phyloP scores from a whole-genome alignment of 2,797 vertebrate genomes.

The Oophaga sylvatica region DNA sequence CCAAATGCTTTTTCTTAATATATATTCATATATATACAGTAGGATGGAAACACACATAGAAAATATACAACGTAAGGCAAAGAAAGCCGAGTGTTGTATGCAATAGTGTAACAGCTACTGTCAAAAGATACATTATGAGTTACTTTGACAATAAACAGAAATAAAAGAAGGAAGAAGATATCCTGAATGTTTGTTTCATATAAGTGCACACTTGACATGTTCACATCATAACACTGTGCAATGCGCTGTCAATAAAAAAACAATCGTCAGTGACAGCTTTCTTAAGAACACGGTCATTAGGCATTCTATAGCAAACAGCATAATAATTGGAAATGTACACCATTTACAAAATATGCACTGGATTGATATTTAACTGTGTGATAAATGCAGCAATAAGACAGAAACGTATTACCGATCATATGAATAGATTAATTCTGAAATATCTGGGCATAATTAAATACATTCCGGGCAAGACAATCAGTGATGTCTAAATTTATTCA shows the following conservation, averaged over 20 bases:
- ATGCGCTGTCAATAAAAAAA: slow-evolving; percentile 27
- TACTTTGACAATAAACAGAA: slow-evolving; percentile 28
- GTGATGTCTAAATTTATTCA: neutral
- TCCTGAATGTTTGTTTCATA: slow-evolving; percentile 19
- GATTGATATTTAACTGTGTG: neutral
- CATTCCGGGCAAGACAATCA: neutral
- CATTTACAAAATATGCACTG: neutral
- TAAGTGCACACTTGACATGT: slow-evolving; percentile 4
- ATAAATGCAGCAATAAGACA: neutral
- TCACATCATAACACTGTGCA: slow-evolving; percentile 22
- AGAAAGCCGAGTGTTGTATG: slow-evolving; percentile 60
- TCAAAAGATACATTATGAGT: slow-evolving; percentile 41
- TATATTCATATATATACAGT: slow-evolving; percentile 62
- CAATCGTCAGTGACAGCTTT: slow-evolving; percentile 14
- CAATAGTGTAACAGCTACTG: slow-evolving; percentile 56
- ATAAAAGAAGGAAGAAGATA: slow-evolving; percentile 12
- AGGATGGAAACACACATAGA: slow-evolving; percentile 62
- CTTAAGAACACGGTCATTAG: slow-evolving; percentile 1
- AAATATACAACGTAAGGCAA: slow-evolving; percentile 61
- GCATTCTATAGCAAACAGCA: neutral
- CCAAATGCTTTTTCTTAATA: slow-evolving; percentile 63
- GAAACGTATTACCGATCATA: neutral
- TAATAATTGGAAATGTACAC: neutral
- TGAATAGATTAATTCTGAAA: neutral
- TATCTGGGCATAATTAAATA: neutral